Evolutionary conservation across 2,888 invertebrate genomes (phyloP), one percentile per base, ranked within the genome.

Genomic region (Zelleria hepariella): DNA sequence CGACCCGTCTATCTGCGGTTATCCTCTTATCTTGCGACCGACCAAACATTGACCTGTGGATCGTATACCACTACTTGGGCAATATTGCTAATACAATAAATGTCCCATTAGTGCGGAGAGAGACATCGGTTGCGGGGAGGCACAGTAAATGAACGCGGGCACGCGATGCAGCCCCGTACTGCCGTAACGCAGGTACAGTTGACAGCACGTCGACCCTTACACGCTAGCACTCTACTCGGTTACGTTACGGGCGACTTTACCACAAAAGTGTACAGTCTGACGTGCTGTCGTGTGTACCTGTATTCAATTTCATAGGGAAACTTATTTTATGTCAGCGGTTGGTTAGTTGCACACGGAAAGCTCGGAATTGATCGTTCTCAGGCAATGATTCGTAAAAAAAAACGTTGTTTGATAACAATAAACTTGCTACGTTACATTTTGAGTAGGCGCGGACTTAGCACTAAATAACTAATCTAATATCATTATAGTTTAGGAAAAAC

Each of bases 291-390:
- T n/a, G n/a, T n/a, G 18, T 15, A 32, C 52, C 24, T 42, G 67
- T 80, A 83, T 83, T 85, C 81, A 85, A 86, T 86, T 83, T 83
- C 78, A 78, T 81, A 82, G 77, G 75, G 71, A 78, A 83, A 82
- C 78, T 82, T 84, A 80, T 79, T 80, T 79, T 76, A 80, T 78
- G 77, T 74, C 70, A 70, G 68, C 72, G 64, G 21, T 15, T 66
- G 64, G 71, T 74, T 73, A 73, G 77, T 72, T 68, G 68, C 75
- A 75, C 80, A 82, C 81, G 83, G 67, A 78, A 72, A 72, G 68
- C 68, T 63, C 66, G 67, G 67, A 71, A 80, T 80, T 79, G 75
- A 78, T 82, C 75, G 76, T 68, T 66, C 32, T 7, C n/a, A n/a
- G n/a, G n/a, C n/a, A n/a, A n/a, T n/a, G n/a, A n/a, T n/a, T n/a